Evolutionary conservation across 2,797 vertebrate species (phyloP).

Genomic region (Coracias cyanogaster): DNA sequence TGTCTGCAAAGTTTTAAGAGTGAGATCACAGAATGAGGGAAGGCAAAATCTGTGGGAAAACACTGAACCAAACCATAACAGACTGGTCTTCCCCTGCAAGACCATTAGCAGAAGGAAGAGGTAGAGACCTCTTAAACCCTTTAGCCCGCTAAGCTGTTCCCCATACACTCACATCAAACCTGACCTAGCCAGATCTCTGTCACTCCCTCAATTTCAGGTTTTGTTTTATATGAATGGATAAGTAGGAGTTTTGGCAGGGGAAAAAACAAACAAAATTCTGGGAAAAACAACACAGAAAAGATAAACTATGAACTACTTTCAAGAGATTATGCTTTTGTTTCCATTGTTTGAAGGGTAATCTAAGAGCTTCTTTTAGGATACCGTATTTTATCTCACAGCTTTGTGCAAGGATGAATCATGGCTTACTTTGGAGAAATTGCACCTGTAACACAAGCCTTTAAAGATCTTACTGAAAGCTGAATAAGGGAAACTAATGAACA

Average conservation of each 20-base stretch:
- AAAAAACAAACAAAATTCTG: background rate
- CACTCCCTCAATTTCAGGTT: background rate
- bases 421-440: background rate
- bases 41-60: background rate
- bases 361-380: background rate
- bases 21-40: background rate
- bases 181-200: background rate
- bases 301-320: background rate
- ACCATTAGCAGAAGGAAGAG: background rate
- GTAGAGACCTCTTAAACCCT: background rate
- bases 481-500: background rate
- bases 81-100: background rate
- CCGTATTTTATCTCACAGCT: background rate
- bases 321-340: background rate
- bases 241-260: background rate
- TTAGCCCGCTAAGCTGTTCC: background rate
- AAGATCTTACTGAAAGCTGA: background rate
- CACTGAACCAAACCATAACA: background rate
- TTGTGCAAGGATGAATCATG: background rate
- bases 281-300: background rate
- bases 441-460: background rate
- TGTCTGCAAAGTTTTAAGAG: background rate
- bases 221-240: background rate
- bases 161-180: background rate
- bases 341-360: background rate